Evolutionary conservation across 2,797 vertebrate genomes (phyloP).

Genomic region (Pteronotus mesoamericanus): DNA sequence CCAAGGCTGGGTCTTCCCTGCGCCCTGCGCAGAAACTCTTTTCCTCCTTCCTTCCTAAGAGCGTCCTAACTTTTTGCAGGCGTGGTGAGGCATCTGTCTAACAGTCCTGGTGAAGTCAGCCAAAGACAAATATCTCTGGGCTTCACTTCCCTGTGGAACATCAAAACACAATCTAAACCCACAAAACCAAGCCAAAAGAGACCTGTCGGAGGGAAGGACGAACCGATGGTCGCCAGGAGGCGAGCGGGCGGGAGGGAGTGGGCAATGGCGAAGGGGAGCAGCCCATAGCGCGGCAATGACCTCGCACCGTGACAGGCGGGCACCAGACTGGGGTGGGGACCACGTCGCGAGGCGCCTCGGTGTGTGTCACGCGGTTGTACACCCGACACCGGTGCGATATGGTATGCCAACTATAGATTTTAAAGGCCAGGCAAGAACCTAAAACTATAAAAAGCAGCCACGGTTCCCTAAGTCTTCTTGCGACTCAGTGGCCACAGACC

Average conservation of each 20-base stretch:
- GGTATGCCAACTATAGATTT: not conserved
- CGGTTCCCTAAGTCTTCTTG: not conserved
- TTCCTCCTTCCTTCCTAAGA: not conserved
- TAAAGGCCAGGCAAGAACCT: not conserved
- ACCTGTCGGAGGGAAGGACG: not conserved
- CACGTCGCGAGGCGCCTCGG: not conserved
- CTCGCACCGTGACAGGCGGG: not conserved
- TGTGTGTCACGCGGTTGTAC: not conserved
- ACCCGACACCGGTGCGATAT: not conserved
- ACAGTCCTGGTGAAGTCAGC: not conserved
- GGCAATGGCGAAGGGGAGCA: not conserved
- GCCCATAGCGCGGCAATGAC: too few relatives aligned
- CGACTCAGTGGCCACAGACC: not conserved
- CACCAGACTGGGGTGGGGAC: too few relatives aligned
- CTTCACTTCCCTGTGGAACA: not conserved
- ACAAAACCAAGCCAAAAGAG: not conserved
- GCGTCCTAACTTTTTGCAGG: not conserved
- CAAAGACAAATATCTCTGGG: not conserved
- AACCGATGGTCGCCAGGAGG: not conserved
- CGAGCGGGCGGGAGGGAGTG: not conserved
- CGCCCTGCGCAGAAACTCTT: not conserved
- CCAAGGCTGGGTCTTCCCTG: not conserved
- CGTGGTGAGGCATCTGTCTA: not conserved
- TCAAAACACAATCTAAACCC: not conserved
- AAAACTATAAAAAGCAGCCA: not conserved